Evolutionary conservation across 1,140 invertebrate genomes (phyloP).

Genomic region (Ctenoplectra terminalis): DNA sequence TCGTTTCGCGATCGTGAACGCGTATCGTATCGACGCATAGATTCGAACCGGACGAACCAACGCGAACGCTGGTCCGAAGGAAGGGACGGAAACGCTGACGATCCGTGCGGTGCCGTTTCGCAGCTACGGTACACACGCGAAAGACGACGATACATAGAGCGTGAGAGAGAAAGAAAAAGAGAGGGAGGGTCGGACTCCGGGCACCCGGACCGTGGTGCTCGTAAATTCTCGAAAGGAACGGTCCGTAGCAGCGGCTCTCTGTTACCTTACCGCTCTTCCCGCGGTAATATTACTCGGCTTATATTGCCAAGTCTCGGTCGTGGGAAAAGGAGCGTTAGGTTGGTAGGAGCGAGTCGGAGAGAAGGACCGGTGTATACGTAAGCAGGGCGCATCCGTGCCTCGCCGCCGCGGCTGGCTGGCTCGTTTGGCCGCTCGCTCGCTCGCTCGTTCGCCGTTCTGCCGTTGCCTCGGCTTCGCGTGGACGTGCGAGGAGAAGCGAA

Average conservation of each 20-base stretch:
- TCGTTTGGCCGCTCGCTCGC: slow-evolving; percentile 24
- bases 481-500: slow-evolving; percentile 61
- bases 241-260: slow-evolving; percentile 68
- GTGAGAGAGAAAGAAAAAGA: slow-evolving; percentile 28
- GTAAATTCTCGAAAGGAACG: slow-evolving; percentile 72
- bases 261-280: slow-evolving; percentile 69
- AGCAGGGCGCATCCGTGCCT: slow-evolving; percentile 62
- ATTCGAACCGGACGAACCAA: slow-evolving; percentile 31
- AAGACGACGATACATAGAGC: slow-evolving; percentile 30
- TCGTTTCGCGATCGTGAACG: slow-evolving; percentile 41
- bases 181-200: slow-evolving; percentile 56
- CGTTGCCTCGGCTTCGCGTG: slow-evolving; percentile 41
- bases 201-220: slow-evolving; percentile 67
- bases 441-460: slow-evolving; percentile 25
- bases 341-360: slow-evolving; percentile 41
- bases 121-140: slow-evolving; percentile 40
- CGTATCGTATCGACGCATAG: slow-evolving; percentile 28
- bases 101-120: slow-evolving; percentile 51
- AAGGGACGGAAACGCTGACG: slow-evolving; percentile 59
- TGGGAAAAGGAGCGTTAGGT: slow-evolving; percentile 38
- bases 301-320: slow-evolving; percentile 62
- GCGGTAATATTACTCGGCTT: slow-evolving; percentile 72
- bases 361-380: slow-evolving; percentile 55
- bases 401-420: slow-evolving; percentile 53
- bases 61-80: slow-evolving; percentile 56